Conservation (phyloP, 2,888 invertebrate species). For the Lissonota sp. region DNA sequence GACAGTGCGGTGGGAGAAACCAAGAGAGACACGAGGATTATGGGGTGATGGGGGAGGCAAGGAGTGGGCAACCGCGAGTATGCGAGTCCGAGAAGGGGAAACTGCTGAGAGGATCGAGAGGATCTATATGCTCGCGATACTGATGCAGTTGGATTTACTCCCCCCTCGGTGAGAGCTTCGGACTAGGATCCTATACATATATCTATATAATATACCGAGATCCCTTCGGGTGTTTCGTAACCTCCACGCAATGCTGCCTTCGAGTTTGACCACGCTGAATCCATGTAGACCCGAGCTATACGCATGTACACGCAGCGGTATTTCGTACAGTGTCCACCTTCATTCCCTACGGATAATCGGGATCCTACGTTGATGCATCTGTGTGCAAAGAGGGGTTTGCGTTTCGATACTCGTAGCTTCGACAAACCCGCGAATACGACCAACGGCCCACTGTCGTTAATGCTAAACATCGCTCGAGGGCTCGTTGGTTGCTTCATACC, state of each 20-base stretch:
- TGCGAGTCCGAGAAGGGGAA: conserved; percentile 56
- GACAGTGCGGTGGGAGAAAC: conserved; percentile 65
- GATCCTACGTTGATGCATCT: conserved; percentile 8
- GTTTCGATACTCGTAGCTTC: conserved; percentile 15
- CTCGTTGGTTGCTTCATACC: conserved; percentile 38
- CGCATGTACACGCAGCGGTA: background rate
- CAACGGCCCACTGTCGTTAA: conserved; percentile 1
- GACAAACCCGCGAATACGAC: too few relatives aligned
- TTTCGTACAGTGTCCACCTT: conserved; percentile 18
- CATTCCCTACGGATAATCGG: conserved; percentile 30
- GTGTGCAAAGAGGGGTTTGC: conserved; percentile 34
- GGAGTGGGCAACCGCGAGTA: conserved; percentile 66
- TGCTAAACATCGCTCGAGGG: conserved; percentile 43
- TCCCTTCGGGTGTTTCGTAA: conserved; percentile 45
- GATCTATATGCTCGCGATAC: conserved; percentile 48
- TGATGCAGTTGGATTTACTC: conserved; percentile 48
- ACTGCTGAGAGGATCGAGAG: conserved; percentile 59
- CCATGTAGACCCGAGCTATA: background rate
- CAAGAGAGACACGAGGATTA: conserved; percentile 53
- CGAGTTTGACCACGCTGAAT: conserved; percentile 17
- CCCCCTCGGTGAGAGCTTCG: background rate
- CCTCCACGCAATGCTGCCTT: conserved; percentile 24
- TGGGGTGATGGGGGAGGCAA: conserved; percentile 42
- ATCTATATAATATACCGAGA: conserved; percentile 14
- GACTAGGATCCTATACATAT: too few relatives aligned